phyloP scores from a whole-genome alignment of 2,888 invertebrate genomes.

The Papilio demoleus region DNA sequence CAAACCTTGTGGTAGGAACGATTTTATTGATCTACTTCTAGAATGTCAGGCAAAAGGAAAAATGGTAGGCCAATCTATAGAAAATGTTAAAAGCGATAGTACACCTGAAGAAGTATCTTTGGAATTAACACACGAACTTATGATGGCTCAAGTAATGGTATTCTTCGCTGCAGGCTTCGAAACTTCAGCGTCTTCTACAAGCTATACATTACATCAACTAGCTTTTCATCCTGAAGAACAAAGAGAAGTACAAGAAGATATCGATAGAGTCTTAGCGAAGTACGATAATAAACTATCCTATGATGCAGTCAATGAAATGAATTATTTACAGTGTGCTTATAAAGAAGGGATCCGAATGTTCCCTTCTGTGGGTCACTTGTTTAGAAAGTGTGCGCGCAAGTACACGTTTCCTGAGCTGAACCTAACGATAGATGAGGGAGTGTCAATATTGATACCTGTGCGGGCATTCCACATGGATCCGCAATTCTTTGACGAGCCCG shows the following conservation, averaged over 20 bases:
- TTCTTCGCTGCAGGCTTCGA: constrained; percentile 66
- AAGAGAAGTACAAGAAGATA: constrained; percentile 46
- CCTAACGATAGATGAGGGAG: too few species aligned
- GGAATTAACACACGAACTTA: constrained; percentile 39
- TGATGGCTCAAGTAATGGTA: constrained; percentile 53
- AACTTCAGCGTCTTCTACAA: constrained; percentile 49
- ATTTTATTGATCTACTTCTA: too few species aligned
- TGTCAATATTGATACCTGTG: too few species aligned
- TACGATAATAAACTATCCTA: constrained; percentile 48
- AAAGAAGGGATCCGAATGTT: constrained; percentile 47
- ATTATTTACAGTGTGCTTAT: constrained; percentile 46
- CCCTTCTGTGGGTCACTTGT: constrained; percentile 39
- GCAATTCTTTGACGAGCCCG: constrained; percentile 62
- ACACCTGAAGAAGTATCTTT: constrained; percentile 37
- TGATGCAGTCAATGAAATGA: too few species aligned
- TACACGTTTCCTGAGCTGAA: too few species aligned
- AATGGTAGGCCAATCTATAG: constrained; percentile 43
- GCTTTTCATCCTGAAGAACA: constrained; percentile 47
- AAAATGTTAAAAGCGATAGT: constrained; percentile 38
- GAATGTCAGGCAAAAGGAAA: too few species aligned
- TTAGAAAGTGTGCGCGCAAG: too few species aligned
- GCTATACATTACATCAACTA: constrained; percentile 47
- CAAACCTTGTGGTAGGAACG: too few species aligned
- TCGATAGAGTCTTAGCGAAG: constrained; percentile 45
- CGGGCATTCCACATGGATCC: too few species aligned